phyloP scores from a whole-genome alignment of 2,888 invertebrate species.

The Campaea margaritaria region DNA sequence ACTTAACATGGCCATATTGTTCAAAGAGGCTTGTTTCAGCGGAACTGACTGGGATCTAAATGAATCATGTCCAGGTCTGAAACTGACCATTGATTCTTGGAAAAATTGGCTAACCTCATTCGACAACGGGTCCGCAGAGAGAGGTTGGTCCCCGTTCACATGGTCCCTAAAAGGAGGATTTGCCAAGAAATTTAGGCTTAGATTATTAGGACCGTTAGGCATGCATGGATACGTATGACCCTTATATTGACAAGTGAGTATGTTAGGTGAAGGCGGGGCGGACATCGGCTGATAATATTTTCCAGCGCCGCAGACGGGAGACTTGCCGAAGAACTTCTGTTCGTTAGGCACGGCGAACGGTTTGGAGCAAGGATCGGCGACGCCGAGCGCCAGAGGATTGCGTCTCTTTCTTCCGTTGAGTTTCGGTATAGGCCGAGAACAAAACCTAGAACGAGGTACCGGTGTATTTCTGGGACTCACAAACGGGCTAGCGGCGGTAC shows the following conservation, averaged over 20 bases:
- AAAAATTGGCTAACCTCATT: conserved; percentile 87
- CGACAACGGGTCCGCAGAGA: conserved; percentile 80
- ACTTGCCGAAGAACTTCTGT: conserved; percentile 71
- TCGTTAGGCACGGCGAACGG: conserved; percentile 78
- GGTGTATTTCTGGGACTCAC: conserved; percentile 93
- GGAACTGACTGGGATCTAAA: conserved; percentile 93
- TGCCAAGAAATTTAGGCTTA: conserved; percentile 75
- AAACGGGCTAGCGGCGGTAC: conserved; percentile 91
- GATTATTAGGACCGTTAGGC: conserved; percentile 74
- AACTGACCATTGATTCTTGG: conserved; percentile 75
- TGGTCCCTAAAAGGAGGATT: conserved; percentile 75
- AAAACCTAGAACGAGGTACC: conserved; percentile 87
- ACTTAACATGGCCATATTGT: conserved; percentile 69
- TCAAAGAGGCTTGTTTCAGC: conserved; percentile 85
- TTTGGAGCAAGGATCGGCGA: conserved; percentile 64
- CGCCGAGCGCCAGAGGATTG: conserved; percentile 68
- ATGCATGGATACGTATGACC: conserved; percentile 79
- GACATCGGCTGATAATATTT: conserved; percentile 86
- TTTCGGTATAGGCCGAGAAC: conserved; percentile 82
- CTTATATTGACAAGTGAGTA: conserved; percentile 77
- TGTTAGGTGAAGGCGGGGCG: conserved; percentile 88
- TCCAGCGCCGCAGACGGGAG: conserved; percentile 59
- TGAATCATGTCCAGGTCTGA: conserved; percentile 73
- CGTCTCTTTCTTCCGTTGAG: conserved; percentile 71
- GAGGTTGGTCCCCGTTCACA: conserved; percentile 74